Evolutionary conservation across 1,140 invertebrate genomes (phyloP).

Genomic region (Pinna nobilis): DNA sequence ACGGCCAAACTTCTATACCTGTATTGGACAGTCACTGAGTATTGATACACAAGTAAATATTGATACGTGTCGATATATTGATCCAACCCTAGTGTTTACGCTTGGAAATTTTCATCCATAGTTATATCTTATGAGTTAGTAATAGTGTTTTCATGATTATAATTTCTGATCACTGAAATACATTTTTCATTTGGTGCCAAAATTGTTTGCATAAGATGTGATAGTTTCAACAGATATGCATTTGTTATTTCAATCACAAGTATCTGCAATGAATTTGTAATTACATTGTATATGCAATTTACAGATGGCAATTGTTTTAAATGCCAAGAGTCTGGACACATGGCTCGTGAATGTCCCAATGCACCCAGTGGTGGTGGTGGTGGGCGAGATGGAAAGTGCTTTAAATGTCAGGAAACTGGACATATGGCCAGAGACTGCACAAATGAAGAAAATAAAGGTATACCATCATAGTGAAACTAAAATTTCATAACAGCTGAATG

Average conservation of each 20-base stretch:
- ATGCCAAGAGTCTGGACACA: conserved; percentile 67
- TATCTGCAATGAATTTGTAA: neutral
- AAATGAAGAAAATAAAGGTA: conserved; percentile 49
- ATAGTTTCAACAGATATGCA: too few relatives aligned
- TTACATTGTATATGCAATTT: conserved; percentile 19
- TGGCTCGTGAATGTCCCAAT: conserved; percentile 54
- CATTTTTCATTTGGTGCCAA: neutral
- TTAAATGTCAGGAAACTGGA: conserved; percentile 62
- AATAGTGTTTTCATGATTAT: neutral
- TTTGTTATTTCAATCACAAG: neutral
- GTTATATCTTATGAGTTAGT: conserved; percentile 26
- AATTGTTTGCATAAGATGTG: neutral
- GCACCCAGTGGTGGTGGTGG: conserved; percentile 27
- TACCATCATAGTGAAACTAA: too few relatives aligned
- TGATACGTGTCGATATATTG: too few relatives aligned
- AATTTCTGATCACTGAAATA: neutral
- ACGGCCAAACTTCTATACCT: too few relatives aligned
- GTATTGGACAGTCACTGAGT: neutral
- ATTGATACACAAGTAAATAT: too few relatives aligned
- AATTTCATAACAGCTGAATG: too few relatives aligned
- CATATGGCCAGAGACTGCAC: conserved; percentile 65
- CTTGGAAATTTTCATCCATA: neutral
- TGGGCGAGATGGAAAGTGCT: conserved; percentile 47
- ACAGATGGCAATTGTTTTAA: conserved; percentile 50
- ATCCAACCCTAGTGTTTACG: neutral